phyloP scores from a whole-genome alignment of 2,797 vertebrate species.

The Gymnothorax javanicus region DNA sequence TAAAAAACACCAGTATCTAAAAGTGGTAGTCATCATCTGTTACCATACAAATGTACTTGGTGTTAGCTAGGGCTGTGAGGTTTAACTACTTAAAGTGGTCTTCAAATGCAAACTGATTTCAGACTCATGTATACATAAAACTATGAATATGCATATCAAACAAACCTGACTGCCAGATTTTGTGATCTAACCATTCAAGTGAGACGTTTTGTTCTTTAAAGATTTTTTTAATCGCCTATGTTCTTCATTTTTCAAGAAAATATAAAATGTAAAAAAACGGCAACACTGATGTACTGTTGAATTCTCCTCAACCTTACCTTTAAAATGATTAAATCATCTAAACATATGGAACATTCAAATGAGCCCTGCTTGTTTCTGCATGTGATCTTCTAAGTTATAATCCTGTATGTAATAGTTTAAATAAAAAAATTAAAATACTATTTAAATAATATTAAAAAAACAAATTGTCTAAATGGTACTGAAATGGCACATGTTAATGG shows the following conservation, averaged over 20 bases:
- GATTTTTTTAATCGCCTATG: slow-evolving; percentile 49
- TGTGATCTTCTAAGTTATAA: slow-evolving; percentile 76
- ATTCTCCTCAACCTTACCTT: slow-evolving; percentile 47
- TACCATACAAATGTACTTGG: slow-evolving; percentile 13
- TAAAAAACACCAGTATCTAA: neutral
- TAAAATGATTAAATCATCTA: slow-evolving; percentile 53
- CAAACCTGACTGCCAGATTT: slow-evolving; percentile 69
- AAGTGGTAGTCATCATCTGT: slow-evolving; percentile 24
- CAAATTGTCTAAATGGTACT: slow-evolving; percentile 72
- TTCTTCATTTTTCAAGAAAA: slow-evolving; percentile 41
- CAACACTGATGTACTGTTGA: slow-evolving; percentile 49
- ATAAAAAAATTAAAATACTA: slow-evolving; percentile 55
- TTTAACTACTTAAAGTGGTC: slow-evolving; percentile 21
- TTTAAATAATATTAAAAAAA: slow-evolving; percentile 68
- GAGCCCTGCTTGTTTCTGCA: slow-evolving; percentile 88
- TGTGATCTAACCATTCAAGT: slow-evolving; percentile 55
- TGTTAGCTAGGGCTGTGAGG: slow-evolving; percentile 17
- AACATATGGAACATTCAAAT: slow-evolving; percentile 63
- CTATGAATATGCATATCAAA: slow-evolving; percentile 19
- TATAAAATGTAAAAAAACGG: slow-evolving; percentile 41
- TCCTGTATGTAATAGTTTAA: slow-evolving; percentile 80
- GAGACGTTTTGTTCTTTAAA: slow-evolving; percentile 57
- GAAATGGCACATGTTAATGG: slow-evolving; percentile 71
- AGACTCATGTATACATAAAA: slow-evolving; percentile 13
- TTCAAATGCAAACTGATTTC: slow-evolving; percentile 32